Base-by-base conservation (phyloP, 2,113 vertebrate species). In the Esox niger region DNA sequence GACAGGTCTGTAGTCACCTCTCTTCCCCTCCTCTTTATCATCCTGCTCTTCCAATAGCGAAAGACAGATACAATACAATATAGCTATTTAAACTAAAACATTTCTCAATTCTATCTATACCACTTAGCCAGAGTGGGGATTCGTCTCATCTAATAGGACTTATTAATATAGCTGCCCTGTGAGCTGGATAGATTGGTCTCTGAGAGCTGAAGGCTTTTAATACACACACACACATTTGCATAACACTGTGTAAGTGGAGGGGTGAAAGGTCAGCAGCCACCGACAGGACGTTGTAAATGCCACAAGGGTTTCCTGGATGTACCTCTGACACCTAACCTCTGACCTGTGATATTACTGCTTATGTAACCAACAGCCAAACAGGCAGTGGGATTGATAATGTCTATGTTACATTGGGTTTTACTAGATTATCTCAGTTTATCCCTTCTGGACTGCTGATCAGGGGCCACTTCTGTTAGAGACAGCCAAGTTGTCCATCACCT, bases 171-270 rank as follows among this genome's bases (percentile, higher is more conserved):
- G 38, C 38, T 17, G 1, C 38, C 13, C 38, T 43, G 38, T 43
- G 38, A 43, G 21, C 75, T 74, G 74, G 47, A 62, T 26, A 49
- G 61, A 71, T n/a, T 62, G 6, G 49, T 66, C 68, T 64, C 56
- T 55, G 32, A 20, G 61, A 70, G 73, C 70, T 54, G 29, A 58
- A 69, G 79, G 78, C 74, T 77, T 79, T 81, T 81, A 79, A 69
- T 58, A 33, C 67, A 75, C 71, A 71, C 38, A 64, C 74, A n/a
- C n/a, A 64, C 74, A 67, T 54, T 80, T 33, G 68, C 64, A 49
- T 74, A 54, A 74, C 66, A 63, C 56, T 69, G 29, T 43, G 52
- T 38, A 54, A 74, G 60, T 70, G 62, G 60, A 79, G 63, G 57
- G 62, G 29, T 54, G 54, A 76, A 73, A 79, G 82, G 79, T 84